These are phyloP conservation scores for Cremastobaeus sp. DNA, from an alignment of 2,888 invertebrate species.

Conservation along the genomic window DNA sequence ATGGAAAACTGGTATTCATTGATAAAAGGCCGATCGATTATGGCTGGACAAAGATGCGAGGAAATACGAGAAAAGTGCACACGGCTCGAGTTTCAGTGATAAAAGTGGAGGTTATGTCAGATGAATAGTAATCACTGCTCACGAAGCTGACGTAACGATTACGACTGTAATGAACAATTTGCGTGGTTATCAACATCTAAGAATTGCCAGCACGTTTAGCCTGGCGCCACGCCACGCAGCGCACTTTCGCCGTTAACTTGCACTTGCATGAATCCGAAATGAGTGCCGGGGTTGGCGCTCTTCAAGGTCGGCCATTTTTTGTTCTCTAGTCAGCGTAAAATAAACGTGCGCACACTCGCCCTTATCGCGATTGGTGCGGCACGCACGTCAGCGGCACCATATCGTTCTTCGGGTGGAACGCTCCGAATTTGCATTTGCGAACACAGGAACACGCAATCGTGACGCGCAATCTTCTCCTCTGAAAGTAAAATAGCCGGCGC, in stretches of 20 bases:
- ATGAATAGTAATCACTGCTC: conserved; percentile 30
- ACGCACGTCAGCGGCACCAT: conserved; percentile 32
- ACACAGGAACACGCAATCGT: conserved; percentile 45
- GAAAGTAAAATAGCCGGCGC: conserved; percentile 28
- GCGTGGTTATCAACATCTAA: conserved; percentile 41
- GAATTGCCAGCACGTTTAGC: conserved; percentile 18
- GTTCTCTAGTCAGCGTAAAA: conserved; percentile 17
- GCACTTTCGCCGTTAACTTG: conserved; percentile 50
- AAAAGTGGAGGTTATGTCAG: conserved; percentile 48
- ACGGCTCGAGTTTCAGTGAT: too few species aligned
- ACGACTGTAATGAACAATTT: conserved; percentile 41
- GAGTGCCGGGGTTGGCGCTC: conserved; percentile 25
- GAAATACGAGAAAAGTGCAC: too few species aligned
- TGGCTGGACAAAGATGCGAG: too few species aligned
- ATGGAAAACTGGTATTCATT: too few species aligned
- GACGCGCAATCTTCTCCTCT: conserved; percentile 35
- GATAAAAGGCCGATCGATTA: too few species aligned
- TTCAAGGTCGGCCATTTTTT: conserved; percentile 42
- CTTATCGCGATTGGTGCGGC: conserved; percentile 46
- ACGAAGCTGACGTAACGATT: conserved; percentile 43
- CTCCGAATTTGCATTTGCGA: conserved; percentile 47
- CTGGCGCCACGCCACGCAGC: conserved; percentile 36
- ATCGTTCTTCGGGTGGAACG: conserved; percentile 41
- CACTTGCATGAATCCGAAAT: conserved; percentile 46
- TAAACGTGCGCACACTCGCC: conserved; percentile 16